Base-by-base conservation (phyloP, 2,113 vertebrate species). In the Lasiurus borealis region DNA sequence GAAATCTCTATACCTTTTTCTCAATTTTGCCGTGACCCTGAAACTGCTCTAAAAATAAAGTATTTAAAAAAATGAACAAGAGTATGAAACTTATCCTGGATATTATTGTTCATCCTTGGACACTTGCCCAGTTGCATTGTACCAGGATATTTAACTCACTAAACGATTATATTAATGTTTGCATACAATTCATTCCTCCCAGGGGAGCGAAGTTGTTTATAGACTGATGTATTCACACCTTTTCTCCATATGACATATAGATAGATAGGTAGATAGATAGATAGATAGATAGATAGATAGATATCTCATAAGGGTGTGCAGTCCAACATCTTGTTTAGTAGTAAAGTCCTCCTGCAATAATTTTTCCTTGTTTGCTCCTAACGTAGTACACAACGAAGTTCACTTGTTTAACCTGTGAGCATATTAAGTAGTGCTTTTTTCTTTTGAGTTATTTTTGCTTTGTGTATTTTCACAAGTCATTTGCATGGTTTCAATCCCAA, bases 401-500 rank as follows among this genome's bases (percentile, higher is more conserved):
- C 54, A 62, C n/a, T 80, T 87, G 73, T 87, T 93, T 81, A 81
- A 88, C n/a, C 64, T 81, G 27, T 88, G 88, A n/a, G 44, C 44
- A 62, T 64, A 64, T 62, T 73, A 40, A 3, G 14, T 81, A 72
- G 50, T 87, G 68, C 31, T 64, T 81, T 87, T 87, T 73, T 62
- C 72, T 57, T 34, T 86, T 78, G 71, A 93, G 73, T 81, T 72
- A 57, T 88, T 93, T 81, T 44, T 72, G 29, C 88, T 81, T 72
- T 81, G 44, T 83, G 23, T 73, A 52, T 73, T 88, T 93, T 64
- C 14, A 25, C 50, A 81, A 81, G 4, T 72, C 18, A 40, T 88
- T 87, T 81, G 44, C 68, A 50, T 52, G n/a, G 14, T 81, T 64
- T 93, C 44, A 52, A 73, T 44, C 52, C 14, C 40, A 88, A 50